Conservation (phyloP, 1,140 invertebrate species). For the Cecropterus lyciades region DNA sequence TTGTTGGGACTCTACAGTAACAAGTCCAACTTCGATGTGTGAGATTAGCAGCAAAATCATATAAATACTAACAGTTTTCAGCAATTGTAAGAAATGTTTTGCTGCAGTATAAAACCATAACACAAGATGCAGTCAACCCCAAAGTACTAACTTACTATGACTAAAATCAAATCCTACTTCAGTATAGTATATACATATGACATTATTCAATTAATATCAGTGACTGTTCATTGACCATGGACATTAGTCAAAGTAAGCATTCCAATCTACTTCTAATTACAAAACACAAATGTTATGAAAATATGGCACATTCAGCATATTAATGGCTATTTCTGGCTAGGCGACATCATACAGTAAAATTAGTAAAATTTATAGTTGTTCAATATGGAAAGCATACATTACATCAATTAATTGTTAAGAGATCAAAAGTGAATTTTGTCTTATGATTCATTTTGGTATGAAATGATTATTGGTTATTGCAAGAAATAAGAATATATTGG, state of each 20-base stretch:
- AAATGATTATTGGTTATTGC: no score
- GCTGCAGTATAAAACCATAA: neutral
- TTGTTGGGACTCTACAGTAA: neutral
- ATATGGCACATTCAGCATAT: conserved; percentile 10
- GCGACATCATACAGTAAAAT: no score
- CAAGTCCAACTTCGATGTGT: neutral
- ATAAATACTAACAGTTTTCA: conserved; percentile 12
- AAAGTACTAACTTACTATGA: conserved; percentile 7
- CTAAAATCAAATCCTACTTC: conserved; percentile 14
- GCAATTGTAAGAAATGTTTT: conserved; percentile 2
- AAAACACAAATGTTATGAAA: neutral
- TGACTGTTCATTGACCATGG: neutral
- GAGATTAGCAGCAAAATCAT: conserved; percentile 8
- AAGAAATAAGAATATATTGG: no score
- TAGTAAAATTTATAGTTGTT: no score
- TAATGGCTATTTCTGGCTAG: neutral
- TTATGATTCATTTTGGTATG: no score
- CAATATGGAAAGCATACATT: no score
- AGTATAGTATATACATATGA: conserved; percentile 7
- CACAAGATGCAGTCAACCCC: no score
- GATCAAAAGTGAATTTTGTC: no score
- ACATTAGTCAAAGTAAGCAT: neutral
- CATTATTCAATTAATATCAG: neutral
- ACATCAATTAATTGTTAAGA: no score
- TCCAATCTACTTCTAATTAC: conserved; percentile 1